Percentiles rank a stretch among this genome's conserved stretches.
Evolutionary conservation across 2,888 invertebrate genomes (phyloP).

Genomic region (Eilema griseolum): DNA sequence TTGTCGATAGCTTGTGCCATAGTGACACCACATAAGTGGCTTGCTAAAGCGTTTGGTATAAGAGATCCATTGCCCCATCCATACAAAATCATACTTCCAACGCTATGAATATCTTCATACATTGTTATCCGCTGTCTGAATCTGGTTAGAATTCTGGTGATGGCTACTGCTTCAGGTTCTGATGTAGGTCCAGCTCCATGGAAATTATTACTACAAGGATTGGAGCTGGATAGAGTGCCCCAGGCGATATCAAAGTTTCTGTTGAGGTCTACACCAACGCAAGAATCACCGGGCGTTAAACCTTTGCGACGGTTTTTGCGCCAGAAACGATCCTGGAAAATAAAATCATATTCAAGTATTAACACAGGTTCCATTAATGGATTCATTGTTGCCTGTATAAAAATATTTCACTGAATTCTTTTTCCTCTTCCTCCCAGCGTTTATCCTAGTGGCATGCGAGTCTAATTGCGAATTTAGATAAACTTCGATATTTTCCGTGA

Average conservation of each 20-base stretch:
- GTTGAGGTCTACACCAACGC: constrained; percentile 91
- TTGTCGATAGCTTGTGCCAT: constrained; percentile 79
- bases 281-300: constrained; percentile 64
- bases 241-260: constrained; percentile 91
- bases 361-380: no score
- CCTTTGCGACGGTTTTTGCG: constrained; percentile 88
- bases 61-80: constrained; percentile 73
- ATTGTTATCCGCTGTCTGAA: constrained; percentile 83
- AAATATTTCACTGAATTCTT: no score
- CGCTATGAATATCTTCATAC: constrained; percentile 93
- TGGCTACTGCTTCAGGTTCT: constrained; percentile 88
- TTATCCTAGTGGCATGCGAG: no score
- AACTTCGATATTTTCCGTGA: no score
- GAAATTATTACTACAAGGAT: constrained; percentile 88
- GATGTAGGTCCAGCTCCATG: constrained; percentile 89
- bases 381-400: no score
- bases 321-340: constrained; percentile 87
- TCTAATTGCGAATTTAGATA: no score
- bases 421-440: no score
- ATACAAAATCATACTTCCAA: constrained; percentile 87
- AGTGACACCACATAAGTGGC: constrained; percentile 71
- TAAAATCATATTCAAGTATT: neutral
- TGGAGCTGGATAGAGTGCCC: constrained; percentile 83
- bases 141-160: constrained; percentile 86
- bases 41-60: constrained; percentile 79